These are phyloP conservation scores for Microplitis deprimator DNA, from an alignment of 2,888 invertebrate genomes.

Conservation along the genomic window DNA sequence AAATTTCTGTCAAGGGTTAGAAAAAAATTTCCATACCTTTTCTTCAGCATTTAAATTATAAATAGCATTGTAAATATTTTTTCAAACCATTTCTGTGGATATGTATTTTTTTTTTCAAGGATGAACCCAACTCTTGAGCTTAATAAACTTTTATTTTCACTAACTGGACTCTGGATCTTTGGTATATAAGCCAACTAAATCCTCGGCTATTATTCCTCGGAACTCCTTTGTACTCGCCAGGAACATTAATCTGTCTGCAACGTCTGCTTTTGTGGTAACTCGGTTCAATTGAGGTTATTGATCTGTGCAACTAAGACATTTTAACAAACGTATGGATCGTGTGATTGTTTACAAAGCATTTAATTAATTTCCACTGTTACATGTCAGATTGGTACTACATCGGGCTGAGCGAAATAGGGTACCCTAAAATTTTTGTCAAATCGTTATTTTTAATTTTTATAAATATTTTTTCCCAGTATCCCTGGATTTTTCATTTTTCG, in stretches of 20 bases:
- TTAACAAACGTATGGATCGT: slow-evolving; percentile 1
- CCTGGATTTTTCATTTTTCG: no score
- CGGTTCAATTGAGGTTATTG: slow-evolving; percentile 23
- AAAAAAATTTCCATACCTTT: slow-evolving; percentile 20
- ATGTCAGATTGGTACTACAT: background rate
- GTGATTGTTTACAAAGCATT: slow-evolving; percentile 7
- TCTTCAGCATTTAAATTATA: background rate
- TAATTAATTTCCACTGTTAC: background rate
- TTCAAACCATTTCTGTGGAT: background rate
- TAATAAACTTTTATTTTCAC: background rate
- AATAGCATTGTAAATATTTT: background rate
- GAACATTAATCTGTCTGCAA: slow-evolving; percentile 20
- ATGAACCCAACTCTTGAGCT: background rate
- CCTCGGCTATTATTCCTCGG: background rate
- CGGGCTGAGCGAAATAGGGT: no score
- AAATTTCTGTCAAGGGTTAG: slow-evolving; percentile 7
- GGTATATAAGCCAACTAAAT: slow-evolving; percentile 6
- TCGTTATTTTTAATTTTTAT: no score
- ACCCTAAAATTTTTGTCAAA: no score
- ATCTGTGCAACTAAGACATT: slow-evolving; percentile 29
- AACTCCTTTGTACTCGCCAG: background rate
- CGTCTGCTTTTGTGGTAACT: slow-evolving; percentile 31
- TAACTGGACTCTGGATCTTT: background rate
- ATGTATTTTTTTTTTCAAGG: background rate
- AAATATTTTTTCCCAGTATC: no score